A percentile compares a stretch with the other conserved stretches of the same genome.
Evolutionary conservation across 1,140 invertebrate species (phyloP).

Genomic region (Holotrichia oblita): DNA sequence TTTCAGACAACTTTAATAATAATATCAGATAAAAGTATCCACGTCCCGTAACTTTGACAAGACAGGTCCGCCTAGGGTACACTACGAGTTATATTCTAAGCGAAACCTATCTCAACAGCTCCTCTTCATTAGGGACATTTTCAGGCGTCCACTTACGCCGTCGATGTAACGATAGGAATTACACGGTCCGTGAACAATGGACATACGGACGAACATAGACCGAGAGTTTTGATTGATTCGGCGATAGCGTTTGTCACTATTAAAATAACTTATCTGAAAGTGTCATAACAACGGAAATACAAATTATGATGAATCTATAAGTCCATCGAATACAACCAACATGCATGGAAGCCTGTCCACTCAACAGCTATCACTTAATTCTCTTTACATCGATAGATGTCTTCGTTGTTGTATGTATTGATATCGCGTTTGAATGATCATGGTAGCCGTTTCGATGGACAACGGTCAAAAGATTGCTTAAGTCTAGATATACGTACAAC

Average conservation of each 20-base stretch:
- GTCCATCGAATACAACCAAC: not conserved
- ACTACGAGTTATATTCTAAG: not conserved
- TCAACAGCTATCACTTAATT: slow-evolving; percentile 34
- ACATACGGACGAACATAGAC: slow-evolving; percentile 6
- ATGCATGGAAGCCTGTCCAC: slow-evolving; percentile 12
- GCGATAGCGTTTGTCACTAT: slow-evolving; percentile 50
- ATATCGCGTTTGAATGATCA: slow-evolving; percentile 26
- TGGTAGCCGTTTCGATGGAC: slow-evolving; percentile 7
- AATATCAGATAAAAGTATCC: slow-evolving; percentile 10
- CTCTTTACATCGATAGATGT: slow-evolving; percentile 25
- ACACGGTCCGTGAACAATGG: slow-evolving; percentile 21
- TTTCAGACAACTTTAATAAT: slow-evolving; percentile 34
- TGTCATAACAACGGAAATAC: slow-evolving; percentile 49
- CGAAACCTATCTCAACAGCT: not conserved
- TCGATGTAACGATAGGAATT: slow-evolving; percentile 38
- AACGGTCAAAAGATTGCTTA: not conserved
- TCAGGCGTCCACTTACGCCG: not conserved
- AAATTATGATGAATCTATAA: slow-evolving; percentile 43
- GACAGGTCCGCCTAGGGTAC: slow-evolving; percentile 19
- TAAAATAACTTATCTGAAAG: slow-evolving; percentile 48
- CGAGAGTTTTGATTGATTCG: slow-evolving; percentile 44
- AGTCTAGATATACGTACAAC: not conserved
- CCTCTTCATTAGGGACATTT: slow-evolving; percentile 7
- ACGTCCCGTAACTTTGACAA: slow-evolving; percentile 6
- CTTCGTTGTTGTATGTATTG: slow-evolving; percentile 4